Base-by-base conservation (phyloP, 92 coral and sea anemone species). In the Blastomussa wellsi region DNA sequence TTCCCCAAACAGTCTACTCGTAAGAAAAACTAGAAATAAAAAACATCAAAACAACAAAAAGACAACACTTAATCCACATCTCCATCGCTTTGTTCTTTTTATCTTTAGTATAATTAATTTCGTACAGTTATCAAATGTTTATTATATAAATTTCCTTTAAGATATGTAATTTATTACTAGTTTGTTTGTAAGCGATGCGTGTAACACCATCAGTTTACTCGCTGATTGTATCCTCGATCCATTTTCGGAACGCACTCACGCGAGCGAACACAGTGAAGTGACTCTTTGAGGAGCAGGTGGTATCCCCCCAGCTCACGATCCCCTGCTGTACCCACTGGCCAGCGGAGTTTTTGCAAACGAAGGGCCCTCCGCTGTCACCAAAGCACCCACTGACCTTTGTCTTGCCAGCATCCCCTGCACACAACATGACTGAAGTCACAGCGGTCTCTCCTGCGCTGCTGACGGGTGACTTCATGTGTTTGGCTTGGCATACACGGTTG, bases 391-490 rank as follows among this genome's bases (percentile, higher is more conserved):
- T 66, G 62, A 26, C 82, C 62, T 53, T 77, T 26, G 90, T 87
- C 72, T 90, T 90, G 70, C 91, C 93, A 39, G 90, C 93, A 82
- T 90, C 93, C 64, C 93, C 93, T 76, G 93, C 93, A 85, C 93
- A 90, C 69, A 90, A 62, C 93, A 90, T 90, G 44, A 81, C 91
- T 7, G 93, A 77, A 0, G 93, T 90, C 14, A 90, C 74, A 0
- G 69, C 71, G 38, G 31, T 64, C 48, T 72, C 41, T 76, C 84
- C 74, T 35, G 39, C n/a, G 9, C 53, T 26, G 60, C 37, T 35
- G 9, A 35, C 12, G 7, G 72, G 65, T 20, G 82, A 26, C 19
- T 72, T 59, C 70, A 19, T 20, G 22, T 39, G 78, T 70, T 65
- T 39, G 39, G 86, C 26, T 60, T 83, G 86, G 80, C 92, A 90